phyloP scores from a whole-genome alignment of 2,113 vertebrate genomes.

The Peromyscus leucopus region DNA sequence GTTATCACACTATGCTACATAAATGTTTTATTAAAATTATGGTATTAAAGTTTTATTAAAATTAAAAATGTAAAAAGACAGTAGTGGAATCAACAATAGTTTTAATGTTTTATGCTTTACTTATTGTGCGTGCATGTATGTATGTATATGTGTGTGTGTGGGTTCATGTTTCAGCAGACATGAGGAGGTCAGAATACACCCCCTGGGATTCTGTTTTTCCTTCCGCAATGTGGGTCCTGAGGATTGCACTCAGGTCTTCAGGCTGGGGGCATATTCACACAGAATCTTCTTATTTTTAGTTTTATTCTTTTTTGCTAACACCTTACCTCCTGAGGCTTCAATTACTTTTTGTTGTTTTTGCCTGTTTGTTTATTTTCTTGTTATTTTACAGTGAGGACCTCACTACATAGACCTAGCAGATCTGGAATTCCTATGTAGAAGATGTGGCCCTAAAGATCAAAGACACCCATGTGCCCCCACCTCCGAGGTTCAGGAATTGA shows the following conservation, averaged over 20 bases:
- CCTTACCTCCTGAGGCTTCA: not conserved
- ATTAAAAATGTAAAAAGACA: not conserved
- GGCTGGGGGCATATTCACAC: not conserved
- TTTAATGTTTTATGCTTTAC: not conserved
- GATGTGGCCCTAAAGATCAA: not conserved
- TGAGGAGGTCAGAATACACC: not conserved
- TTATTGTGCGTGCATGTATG: not conserved
- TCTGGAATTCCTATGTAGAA: not conserved
- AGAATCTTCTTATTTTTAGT: not conserved
- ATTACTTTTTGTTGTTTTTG: not conserved
- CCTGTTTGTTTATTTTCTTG: not conserved
- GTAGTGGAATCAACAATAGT: not conserved
- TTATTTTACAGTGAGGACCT: not conserved
- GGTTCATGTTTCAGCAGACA: not conserved
- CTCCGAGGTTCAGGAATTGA: not conserved
- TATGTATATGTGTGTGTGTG: not conserved
- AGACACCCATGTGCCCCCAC: not conserved
- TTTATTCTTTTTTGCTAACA: not conserved
- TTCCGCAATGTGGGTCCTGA: not conserved
- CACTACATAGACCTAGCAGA: not conserved
- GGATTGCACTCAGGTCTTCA: not conserved
- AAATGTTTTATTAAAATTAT: not conserved
- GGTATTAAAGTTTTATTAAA: not conserved
- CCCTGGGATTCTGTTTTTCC: not conserved
- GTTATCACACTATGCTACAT: not conserved